Evolutionary conservation across 2,797 vertebrate genomes (phyloP), one percentile per base, ranked within the genome.

Genomic region (Jordanella pulchra): DNA sequence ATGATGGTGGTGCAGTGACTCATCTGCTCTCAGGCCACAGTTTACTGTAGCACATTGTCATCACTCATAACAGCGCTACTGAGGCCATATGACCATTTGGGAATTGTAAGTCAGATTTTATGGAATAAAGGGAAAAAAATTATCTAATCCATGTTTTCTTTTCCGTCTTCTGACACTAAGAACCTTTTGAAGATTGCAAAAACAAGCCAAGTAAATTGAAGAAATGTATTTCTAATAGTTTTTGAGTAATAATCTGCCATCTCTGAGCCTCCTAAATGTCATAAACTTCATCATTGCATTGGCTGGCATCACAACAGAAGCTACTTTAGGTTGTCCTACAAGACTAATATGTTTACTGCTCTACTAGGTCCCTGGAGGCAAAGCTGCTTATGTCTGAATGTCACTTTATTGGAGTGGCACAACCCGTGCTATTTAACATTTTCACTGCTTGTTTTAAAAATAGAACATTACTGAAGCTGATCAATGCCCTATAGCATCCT

Each of bases 291-390:
- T 79, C 60, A 68, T 13, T 32, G 23, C 66, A 67, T 67, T 18
- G 66, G 69, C 63, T 81, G 71, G 18, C 65, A 51, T 80, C 74
- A 50, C 54, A 76, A 67, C 67, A 80, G 79, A 87, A 79, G 82
- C 69, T 82, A 67, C 81, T 86, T 84, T 75, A 75, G 63, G 69
- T 76, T 78, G 67, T 84, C 79, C 76, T 72, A 86, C 74, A 86
- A 77, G 80, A 83, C 72, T 77, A 83, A 86, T 82, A 71, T 84
- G 78, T 89, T 87, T 88, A 87, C 76, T 47, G 54, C 74, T 82
- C 64, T 71, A 80, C 67, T 30, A 74, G 67, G 80, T 70, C 77
- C 72, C 82, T 54, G 28, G 72, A 80, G 70, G 65, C 65, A 51
- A 54, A 65, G 30, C 75, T 73, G 78, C 70, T 79, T 77, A 69